Base-by-base conservation (phyloP, 1,140 invertebrate species). In the Geopemphigus sp. region DNA sequence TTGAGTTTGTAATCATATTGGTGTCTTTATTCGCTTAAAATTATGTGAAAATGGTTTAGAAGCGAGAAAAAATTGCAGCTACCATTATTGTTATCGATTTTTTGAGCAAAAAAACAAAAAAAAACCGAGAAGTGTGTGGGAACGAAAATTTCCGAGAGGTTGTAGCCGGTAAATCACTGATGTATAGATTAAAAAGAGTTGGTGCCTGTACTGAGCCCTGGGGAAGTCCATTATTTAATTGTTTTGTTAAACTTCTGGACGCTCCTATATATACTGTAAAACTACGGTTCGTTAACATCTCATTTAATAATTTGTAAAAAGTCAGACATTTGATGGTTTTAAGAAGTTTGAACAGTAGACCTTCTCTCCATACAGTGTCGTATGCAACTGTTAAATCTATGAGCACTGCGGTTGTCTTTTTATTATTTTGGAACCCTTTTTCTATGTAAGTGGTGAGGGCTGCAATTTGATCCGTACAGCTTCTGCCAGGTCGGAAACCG, bases 371-470 rank as follows among this genome's bases (percentile, higher is more conserved):
- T 47, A 81, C 80, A 11, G 80, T 81, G 45, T 82, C 81, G 57
- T 82, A 82, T 70, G 80, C 72, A 68, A 80, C 70, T 19, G 70
- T 68, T n/a, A 81, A 39, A 61, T 82, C 81, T 50, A 82, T 47
- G 54, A 64, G 68, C 22, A 61, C 72, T 5, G 54, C 72, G 0
- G 24, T 64, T 29, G 80, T 76, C n/a, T 76, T 81, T 63, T 63
- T 63, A 1, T 61, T 59, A 57, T 68, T 56, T 26, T 82, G 32
- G 32, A 81, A 82, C 32, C 81, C 80, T 24, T 82, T 70, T 78
- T 82, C 81, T 4, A 81, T 81, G 54, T 81, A 61, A 5, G 11
- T 63, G 26, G 24, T 32, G 59, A 70, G 47, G 24, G 32, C 47
- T 45, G 47, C 39, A 22, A 70, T 70, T 24, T 70, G 32, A 47